Evolutionary conservation across 2,888 invertebrate species (phyloP).

Genomic region (Cartodere bifasciata): DNA sequence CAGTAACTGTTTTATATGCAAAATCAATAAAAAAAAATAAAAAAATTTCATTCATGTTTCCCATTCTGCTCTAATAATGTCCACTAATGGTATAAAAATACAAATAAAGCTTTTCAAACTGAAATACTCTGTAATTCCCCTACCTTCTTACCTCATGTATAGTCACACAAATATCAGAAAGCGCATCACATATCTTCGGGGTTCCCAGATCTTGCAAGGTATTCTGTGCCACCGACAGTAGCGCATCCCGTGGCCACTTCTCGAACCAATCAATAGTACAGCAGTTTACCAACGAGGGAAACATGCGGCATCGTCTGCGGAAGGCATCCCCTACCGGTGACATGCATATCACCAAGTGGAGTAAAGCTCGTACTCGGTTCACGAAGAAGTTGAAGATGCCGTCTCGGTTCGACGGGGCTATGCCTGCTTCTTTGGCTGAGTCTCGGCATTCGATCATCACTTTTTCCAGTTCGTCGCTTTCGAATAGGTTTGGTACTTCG

Average conservation of each 20-base stretch:
- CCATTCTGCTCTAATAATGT: no score
- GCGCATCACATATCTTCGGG: constrained; percentile 37
- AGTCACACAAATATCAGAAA: constrained; percentile 55
- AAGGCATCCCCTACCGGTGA: constrained; percentile 84
- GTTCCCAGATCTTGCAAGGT: constrained; percentile 47
- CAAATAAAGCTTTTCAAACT: no score
- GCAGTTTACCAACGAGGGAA: constrained; percentile 86
- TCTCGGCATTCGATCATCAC: constrained; percentile 63
- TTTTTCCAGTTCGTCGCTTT: constrained; percentile 74
- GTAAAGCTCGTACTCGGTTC: constrained; percentile 65
- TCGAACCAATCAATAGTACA: constrained; percentile 93
- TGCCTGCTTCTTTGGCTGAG: constrained; percentile 55
- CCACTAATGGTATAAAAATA: no score
- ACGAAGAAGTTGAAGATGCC: constrained; percentile 77
- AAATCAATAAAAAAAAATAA: no score
- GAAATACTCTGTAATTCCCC: no score
- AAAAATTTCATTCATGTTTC: no score
- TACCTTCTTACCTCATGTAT: constrained; percentile 57
- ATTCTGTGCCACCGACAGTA: constrained; percentile 68
- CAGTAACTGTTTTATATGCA: no score
- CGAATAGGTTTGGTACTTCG: constrained; percentile 85
- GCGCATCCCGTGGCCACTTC: constrained; percentile 81
- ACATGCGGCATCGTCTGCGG: constrained; percentile 80
- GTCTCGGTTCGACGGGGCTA: constrained; percentile 57
- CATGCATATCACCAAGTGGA: constrained; percentile 83